Evolutionary conservation across 1,140 invertebrate species (phyloP).

Genomic region (Pogonognathellus flavescens): DNA sequence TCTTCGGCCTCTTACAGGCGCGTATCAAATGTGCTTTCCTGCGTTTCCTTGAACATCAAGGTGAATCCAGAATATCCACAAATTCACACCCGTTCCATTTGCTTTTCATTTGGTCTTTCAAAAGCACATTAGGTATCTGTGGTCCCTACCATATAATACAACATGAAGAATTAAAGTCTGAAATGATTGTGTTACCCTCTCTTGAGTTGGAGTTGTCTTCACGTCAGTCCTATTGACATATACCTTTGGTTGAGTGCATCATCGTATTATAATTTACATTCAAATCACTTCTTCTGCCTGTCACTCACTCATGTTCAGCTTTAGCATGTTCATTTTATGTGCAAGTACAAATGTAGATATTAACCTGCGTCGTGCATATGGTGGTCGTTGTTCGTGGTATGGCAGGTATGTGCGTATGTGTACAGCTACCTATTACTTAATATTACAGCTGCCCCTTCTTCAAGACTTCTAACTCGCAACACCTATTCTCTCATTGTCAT

Average conservation of each 20-base stretch:
- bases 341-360: background rate
- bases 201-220: conserved; percentile 32
- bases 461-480: background rate
- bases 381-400: no score
- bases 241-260: background rate
- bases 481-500: conserved; percentile 19
- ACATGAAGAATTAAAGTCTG: background rate
- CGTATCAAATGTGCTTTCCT: no score
- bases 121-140: no score
- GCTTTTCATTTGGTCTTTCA: conserved; percentile 17
- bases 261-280: conserved; percentile 38
- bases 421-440: background rate
- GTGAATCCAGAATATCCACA: no score
- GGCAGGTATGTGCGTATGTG: no score
- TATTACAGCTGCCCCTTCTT: background rate
- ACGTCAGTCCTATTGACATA: conserved; percentile 48
- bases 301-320: conserved; percentile 36
- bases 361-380: background rate
- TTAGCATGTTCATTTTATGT: background rate
- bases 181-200: conserved; percentile 11
- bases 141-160: no score
- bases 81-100: background rate
- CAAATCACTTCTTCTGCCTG: conserved; percentile 35
- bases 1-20: no score
- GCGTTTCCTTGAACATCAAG: no score